Evolutionary conservation across 30 jellyfish, hydroid and myxozoan species (phyloP).

Genomic region (Aurelia aurita): DNA sequence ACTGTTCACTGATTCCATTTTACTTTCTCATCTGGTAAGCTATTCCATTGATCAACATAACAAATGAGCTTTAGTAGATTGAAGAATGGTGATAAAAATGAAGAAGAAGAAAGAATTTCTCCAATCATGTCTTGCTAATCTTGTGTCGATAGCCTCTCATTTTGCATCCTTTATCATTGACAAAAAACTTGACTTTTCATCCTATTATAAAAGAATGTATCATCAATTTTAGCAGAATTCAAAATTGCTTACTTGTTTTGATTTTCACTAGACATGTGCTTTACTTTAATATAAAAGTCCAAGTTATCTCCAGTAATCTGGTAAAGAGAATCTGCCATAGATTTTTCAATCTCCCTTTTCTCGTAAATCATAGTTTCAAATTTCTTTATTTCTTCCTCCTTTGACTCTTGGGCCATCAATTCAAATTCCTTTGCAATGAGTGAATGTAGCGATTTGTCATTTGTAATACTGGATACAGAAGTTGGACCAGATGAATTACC

Average conservation of each 20-base stretch:
- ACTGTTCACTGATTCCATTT: too few relatives aligned
- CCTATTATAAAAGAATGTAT: background rate
- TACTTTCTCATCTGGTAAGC: too few relatives aligned
- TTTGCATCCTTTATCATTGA: background rate
- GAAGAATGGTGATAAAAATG: background rate
- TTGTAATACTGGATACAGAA: too few relatives aligned
- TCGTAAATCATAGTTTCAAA: constrained; percentile 4
- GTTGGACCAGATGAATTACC: too few relatives aligned
- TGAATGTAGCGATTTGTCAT: too few relatives aligned
- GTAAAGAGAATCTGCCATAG: constrained; percentile 10
- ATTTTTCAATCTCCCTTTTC: constrained; percentile 15
- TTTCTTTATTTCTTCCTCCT: background rate
- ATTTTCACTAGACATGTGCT: constrained; percentile 46
- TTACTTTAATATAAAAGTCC: constrained; percentile 31
- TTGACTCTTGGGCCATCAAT: too few relatives aligned
- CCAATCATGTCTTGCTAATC: background rate
- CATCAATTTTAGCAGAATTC: background rate
- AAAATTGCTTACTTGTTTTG: constrained; percentile 19
- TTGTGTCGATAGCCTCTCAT: background rate
- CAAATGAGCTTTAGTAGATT: too few relatives aligned
- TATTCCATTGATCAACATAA: too few relatives aligned
- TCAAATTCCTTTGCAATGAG: too few relatives aligned
- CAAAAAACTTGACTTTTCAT: background rate
- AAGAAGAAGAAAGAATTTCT: background rate
- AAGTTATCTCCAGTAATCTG: constrained; percentile 36